Base-by-base conservation (phyloP, 2,113 vertebrate species). In the Pachyramphus minor region DNA sequence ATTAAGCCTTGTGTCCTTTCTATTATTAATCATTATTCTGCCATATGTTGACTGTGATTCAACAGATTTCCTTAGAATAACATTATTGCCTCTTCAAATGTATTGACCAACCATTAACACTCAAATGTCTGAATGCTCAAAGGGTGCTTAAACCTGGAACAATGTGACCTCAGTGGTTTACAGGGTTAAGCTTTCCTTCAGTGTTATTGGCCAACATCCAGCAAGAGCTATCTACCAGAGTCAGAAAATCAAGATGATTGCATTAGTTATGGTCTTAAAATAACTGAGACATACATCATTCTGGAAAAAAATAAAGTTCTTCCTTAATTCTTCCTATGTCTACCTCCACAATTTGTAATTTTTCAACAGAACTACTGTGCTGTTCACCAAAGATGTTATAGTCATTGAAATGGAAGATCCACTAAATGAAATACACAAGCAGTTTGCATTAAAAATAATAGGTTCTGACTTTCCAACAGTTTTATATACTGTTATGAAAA, bases 281-380 rank as follows among this genome's bases (percentile, higher is more conserved):
- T 9, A 47, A 42, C 7, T 41, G 33, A 42, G 3, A 59, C 9
- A 21, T 18, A 39, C 7, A 63, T 6, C 10, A 52, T 9, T 18
- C 14, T 44, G 37, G 6, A 1, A 4, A 28, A 30, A 41, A 31
- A 11, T 1, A 0, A 0, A 1, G 1, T 4, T n/a, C 67, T 92
- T 72, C 20, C 37, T 56, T 80, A 60, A 18, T 79, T 90, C 31
- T 39, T 83, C 21, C 25, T n/a, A 33, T 33, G 28, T 56, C 62
- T 80, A 42, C 58, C 17, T 84, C 53, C 3, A 33, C 53, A 75
- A 81, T 50, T 28, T 67, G 37, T 16, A 92, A 44, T 39, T 4
- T 14, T 25, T 74, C 30, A 33, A 41, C 45, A 93, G 64, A 75
- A 10, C 14, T 45, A 13, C 3, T 20, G 33, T 0, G 7, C 12